A percentile compares a stretch with the other conserved stretches of the same genome.
These are phyloP conservation scores for Antechinus stuartii DNA, from an alignment of 2,113 vertebrate species.

Conservation along the genomic window DNA sequence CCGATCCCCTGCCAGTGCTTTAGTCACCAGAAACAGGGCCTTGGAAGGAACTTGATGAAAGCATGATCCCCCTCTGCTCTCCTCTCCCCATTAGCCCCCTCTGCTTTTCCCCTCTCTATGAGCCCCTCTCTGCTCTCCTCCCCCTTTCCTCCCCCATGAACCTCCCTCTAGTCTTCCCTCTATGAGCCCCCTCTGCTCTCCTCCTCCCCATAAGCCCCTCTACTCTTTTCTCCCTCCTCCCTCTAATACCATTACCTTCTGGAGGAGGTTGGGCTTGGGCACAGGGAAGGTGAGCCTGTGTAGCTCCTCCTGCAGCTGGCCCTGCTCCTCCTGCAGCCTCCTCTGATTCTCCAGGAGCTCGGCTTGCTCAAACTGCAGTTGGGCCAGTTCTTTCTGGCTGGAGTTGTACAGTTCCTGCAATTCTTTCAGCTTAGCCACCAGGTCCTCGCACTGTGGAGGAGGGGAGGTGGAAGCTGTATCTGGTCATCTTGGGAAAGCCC, in stretches of 20 bases:
- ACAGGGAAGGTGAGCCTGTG: slow-evolving; percentile 66
- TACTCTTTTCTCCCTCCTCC: not conserved
- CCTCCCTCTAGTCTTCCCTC: not conserved
- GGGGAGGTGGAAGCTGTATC: not conserved
- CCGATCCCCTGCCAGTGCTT: not conserved
- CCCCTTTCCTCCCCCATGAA: too few relatives aligned
- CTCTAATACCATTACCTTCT: slow-evolving; percentile 64
- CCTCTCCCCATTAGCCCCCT: not conserved
- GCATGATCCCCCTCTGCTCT: not conserved
- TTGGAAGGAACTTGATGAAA: not conserved
- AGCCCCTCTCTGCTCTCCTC: too few relatives aligned
- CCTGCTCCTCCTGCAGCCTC: slow-evolving; percentile 77
- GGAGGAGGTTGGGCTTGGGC: slow-evolving; percentile 54
- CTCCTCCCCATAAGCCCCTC: not conserved
- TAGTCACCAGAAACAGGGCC: not conserved
- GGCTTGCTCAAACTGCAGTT: slow-evolving; percentile 74
- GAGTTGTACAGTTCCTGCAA: slow-evolving; percentile 74
- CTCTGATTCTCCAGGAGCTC: slow-evolving; percentile 73
- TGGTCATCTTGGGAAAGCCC: not conserved
- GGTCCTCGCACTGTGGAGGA: slow-evolving; percentile 68
- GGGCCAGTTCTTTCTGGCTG: slow-evolving; percentile 74
- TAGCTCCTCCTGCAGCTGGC: slow-evolving; percentile 78
- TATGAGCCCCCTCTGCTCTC: not conserved
- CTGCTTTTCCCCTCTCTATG: not conserved
- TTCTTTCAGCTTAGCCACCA: slow-evolving; percentile 73